These are phyloP conservation scores for Epistrophe grossulariae DNA, from an alignment of 2,888 invertebrate genomes.

Conservation along the genomic window DNA sequence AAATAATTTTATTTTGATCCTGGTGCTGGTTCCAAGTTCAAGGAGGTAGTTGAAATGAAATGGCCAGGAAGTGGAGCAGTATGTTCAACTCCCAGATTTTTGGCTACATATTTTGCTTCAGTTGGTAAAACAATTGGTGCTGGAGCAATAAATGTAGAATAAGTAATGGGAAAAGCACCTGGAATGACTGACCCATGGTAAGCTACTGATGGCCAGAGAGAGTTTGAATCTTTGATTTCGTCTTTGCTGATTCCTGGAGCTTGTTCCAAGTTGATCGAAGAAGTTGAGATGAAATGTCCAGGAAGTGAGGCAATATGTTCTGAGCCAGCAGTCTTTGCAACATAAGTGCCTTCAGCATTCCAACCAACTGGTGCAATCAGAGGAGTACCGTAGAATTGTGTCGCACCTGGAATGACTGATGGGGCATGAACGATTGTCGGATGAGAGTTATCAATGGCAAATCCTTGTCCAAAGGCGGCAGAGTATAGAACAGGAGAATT, in stretches of 20 bases:
- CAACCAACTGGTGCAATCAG: background rate
- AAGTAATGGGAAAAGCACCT: background rate
- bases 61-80: constrained; percentile 26
- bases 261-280: constrained; percentile 27
- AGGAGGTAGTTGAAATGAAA: background rate
- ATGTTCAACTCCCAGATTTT: constrained; percentile 25
- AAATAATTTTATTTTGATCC: constrained; percentile 4
- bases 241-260: constrained; percentile 5
- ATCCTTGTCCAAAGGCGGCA: background rate
- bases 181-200: background rate
- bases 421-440: background rate
- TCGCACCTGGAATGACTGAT: background rate
- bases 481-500: background rate
- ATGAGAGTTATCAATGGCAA: background rate
- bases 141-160: background rate
- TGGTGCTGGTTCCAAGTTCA: constrained; percentile 25
- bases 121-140: background rate
- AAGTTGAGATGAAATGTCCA: constrained; percentile 12
- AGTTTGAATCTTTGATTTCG: background rate
- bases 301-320: constrained; percentile 25
- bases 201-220: background rate
- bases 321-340: constrained; percentile 10
- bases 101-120: constrained; percentile 2
- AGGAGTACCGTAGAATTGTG: background rate
- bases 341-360: background rate